phyloP scores from a whole-genome alignment of 2,888 invertebrate genomes.

The Cheilosia pagana region DNA sequence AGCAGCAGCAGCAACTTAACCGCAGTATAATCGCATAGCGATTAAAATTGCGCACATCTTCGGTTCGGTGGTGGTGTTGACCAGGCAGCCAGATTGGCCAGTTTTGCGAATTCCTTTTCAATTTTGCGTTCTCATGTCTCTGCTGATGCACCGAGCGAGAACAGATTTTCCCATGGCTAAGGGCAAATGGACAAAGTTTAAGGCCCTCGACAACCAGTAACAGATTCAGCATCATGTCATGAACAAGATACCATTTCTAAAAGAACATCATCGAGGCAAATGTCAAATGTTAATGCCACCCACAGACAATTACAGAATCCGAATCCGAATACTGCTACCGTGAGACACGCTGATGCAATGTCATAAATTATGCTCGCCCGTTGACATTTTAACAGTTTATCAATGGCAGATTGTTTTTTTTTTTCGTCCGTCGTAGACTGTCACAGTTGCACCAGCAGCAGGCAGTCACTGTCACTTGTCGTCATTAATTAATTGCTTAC shows the following conservation, averaged over 20 bases:
- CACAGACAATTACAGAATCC: slow-evolving; percentile 23
- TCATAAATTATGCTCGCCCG: slow-evolving; percentile 55
- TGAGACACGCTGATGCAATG: slow-evolving; percentile 35
- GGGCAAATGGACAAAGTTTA: slow-evolving; percentile 48
- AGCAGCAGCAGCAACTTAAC: slow-evolving; percentile 39
- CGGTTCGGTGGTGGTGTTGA: slow-evolving; percentile 37
- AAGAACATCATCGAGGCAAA: slow-evolving; percentile 9
- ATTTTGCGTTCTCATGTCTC: slow-evolving; percentile 12
- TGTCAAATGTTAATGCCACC: slow-evolving; percentile 44
- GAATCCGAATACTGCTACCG: background rate
- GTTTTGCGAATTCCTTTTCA: slow-evolving; percentile 49
- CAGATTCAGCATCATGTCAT: slow-evolving; percentile 25
- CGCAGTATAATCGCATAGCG: slow-evolving; percentile 44
- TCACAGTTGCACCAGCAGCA: slow-evolving; percentile 23
- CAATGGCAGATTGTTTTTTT: slow-evolving; percentile 16
- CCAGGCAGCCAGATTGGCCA: slow-evolving; percentile 63
- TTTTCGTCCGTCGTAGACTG: slow-evolving; percentile 1
- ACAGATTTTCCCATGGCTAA: slow-evolving; percentile 44
- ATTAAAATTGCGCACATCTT: slow-evolving; percentile 63
- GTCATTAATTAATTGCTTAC: slow-evolving; percentile 69
- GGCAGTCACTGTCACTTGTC: slow-evolving; percentile 50
- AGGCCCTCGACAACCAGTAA: slow-evolving; percentile 37
- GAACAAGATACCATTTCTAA: background rate
- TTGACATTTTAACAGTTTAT: slow-evolving; percentile 52
- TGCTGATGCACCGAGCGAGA: background rate